phyloP scores from a whole-genome alignment of 2,888 invertebrate genomes.

The Limenitis camilla region DNA sequence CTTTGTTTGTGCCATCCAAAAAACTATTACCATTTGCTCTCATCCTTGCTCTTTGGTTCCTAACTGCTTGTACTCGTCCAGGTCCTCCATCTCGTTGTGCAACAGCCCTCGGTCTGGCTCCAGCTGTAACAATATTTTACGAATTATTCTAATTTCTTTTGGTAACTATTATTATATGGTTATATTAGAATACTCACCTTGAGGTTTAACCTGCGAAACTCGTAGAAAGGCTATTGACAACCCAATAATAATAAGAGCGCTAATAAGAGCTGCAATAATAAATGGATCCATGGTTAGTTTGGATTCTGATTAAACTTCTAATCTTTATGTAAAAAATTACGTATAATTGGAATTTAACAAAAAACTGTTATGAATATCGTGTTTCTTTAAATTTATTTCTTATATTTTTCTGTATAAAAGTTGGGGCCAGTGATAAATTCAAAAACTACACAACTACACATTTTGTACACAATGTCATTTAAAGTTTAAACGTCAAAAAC shows the following conservation, averaged over 20 bases:
- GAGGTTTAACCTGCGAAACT: conserved; percentile 48
- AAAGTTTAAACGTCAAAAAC: conserved; percentile 4
- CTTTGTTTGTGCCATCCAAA: no score
- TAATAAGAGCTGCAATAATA: conserved; percentile 60
- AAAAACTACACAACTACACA: background rate
- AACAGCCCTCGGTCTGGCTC: conserved; percentile 52
- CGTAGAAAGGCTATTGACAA: conserved; percentile 51
- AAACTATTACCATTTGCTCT: conserved; percentile 67
- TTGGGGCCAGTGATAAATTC: background rate
- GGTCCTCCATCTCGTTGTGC: conserved; percentile 73
- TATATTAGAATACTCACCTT: conserved; percentile 36
- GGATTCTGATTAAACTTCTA: background rate
- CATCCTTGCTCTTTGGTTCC: conserved; percentile 81
- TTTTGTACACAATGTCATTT: conserved; percentile 9
- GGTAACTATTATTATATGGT: background rate
- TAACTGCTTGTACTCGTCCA: conserved; percentile 81
- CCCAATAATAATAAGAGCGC: conserved; percentile 52
- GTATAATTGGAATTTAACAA: background rate
- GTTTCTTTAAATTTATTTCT: background rate
- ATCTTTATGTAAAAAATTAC: background rate
- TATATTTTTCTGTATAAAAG: background rate
- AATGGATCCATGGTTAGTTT: conserved; percentile 54
- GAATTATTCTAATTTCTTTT: conserved; percentile 1
- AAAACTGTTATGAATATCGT: background rate
- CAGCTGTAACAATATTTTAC: conserved; percentile 34